A percentile compares a stretch with the other conserved stretches of the same genome.
These are phyloP conservation scores for Albula goreensis DNA, from an alignment of 2,113 vertebrate species.

Conservation along the genomic window DNA sequence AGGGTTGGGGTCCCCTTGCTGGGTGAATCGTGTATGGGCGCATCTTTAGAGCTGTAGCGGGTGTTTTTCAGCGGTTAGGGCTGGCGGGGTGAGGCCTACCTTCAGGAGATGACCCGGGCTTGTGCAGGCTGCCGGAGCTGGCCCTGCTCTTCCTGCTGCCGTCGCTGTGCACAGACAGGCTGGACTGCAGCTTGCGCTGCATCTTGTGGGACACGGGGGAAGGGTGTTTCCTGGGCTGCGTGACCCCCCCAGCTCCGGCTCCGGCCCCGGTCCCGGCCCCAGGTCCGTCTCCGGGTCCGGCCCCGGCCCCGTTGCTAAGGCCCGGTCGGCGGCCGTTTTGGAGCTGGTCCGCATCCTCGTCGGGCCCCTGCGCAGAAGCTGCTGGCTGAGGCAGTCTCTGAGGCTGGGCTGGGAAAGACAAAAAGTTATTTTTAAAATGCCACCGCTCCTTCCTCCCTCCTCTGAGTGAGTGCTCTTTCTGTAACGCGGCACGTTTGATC, in stretches of 20 bases:
- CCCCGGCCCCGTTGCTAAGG: conserved; percentile 64
- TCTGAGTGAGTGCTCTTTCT: neutral
- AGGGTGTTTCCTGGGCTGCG: conserved; percentile 64
- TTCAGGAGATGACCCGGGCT: conserved; percentile 85
- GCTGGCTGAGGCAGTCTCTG: conserved; percentile 75
- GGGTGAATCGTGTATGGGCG: neutral
- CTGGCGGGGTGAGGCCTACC: conserved; percentile 72
- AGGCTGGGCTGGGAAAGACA: conserved; percentile 79
- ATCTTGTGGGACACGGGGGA: conserved; percentile 88
- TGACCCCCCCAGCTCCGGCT: conserved; percentile 52
- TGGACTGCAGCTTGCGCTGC: conserved; percentile 91
- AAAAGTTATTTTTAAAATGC: conserved; percentile 16
- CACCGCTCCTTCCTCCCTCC: neutral
- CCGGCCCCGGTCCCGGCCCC: conserved; percentile 60
- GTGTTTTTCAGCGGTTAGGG: neutral
- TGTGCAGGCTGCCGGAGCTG: conserved; percentile 85
- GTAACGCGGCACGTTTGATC: neutral
- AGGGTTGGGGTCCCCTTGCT: neutral
- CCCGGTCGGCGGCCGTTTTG: conserved; percentile 65
- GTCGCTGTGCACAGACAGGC: conserved; percentile 88
- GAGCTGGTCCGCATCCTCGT: conserved; percentile 71
- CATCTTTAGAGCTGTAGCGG: neutral
- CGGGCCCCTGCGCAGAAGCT: conserved; percentile 62
- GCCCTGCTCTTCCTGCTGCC: conserved; percentile 85
- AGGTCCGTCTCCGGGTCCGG: conserved; percentile 35